phyloP scores from a whole-genome alignment of 2,888 invertebrate species.

The Stenodera caucasica region DNA sequence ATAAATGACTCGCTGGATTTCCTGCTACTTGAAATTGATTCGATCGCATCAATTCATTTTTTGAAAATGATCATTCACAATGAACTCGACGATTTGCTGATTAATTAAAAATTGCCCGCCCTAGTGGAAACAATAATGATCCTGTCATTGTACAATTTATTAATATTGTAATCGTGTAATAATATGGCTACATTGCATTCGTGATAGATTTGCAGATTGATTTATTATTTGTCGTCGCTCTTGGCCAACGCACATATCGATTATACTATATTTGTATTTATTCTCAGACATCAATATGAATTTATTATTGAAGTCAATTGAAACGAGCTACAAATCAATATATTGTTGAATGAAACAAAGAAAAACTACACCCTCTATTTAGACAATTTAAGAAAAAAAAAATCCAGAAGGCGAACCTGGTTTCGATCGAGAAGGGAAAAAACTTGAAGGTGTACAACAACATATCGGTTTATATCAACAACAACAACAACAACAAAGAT shows the following conservation, averaged over 20 bases:
- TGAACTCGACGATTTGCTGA: no score
- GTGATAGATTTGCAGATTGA: constrained; percentile 20
- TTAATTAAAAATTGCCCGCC: constrained; percentile 2
- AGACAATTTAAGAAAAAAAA: no score
- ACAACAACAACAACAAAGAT: not conserved
- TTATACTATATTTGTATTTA: constrained; percentile 15
- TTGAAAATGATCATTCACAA: no score
- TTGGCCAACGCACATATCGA: constrained; percentile 12
- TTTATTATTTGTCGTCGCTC: constrained; percentile 16
- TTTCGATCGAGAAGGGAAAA: not conserved
- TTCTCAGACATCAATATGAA: constrained; percentile 9
- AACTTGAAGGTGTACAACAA: not conserved
- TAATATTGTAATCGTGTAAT: constrained; percentile 17
- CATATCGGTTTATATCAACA: not conserved
- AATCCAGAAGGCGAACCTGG: constrained; percentile 18
- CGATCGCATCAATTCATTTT: no score
- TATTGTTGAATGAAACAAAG: constrained; percentile 9
- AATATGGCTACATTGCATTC: constrained; percentile 11
- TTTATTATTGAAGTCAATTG: constrained; percentile 24
- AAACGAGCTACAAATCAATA: constrained; percentile 11
- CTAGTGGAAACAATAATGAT: constrained; percentile 3
- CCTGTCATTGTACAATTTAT: constrained; percentile 14
- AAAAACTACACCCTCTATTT: constrained; percentile 7
- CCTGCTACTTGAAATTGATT: no score
- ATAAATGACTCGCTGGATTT: no score